These are phyloP conservation scores for Eilema caniola DNA, from an alignment of 2,888 invertebrate genomes.

Conservation along the genomic window DNA sequence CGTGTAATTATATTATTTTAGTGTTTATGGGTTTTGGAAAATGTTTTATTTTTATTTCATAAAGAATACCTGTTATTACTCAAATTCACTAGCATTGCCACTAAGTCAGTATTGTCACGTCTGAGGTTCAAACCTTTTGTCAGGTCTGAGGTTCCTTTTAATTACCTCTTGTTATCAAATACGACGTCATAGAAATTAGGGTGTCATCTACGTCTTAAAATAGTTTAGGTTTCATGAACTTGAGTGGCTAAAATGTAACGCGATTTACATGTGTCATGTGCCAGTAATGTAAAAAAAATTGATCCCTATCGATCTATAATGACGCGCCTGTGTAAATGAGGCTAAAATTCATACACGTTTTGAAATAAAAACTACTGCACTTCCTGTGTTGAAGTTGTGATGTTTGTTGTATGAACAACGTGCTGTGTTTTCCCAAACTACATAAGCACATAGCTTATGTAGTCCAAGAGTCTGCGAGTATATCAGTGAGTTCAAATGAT, in stretches of 20 bases:
- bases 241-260: neutral
- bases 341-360: neutral
- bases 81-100: neutral
- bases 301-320: too few species aligned
- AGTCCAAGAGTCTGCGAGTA: slow-evolving; percentile 14
- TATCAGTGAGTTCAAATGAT: neutral
- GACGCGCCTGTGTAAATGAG: too few species aligned
- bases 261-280: neutral
- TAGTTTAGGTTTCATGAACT: neutral
- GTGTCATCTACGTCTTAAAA: neutral
- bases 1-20: slow-evolving; percentile 47
- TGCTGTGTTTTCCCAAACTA: slow-evolving; percentile 47
- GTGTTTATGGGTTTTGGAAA: slow-evolving; percentile 8
- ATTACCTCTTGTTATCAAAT: neutral
- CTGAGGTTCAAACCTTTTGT: too few species aligned
- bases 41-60: neutral
- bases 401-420: slow-evolving; percentile 57
- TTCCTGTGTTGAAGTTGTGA: slow-evolving; percentile 57
- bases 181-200: neutral
- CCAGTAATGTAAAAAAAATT: too few species aligned
- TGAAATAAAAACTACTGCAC: slow-evolving; percentile 29
- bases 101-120: neutral
- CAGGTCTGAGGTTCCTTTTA: too few species aligned
- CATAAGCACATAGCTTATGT: slow-evolving; percentile 34
- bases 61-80: neutral